These are phyloP conservation scores for Drosophila parabipectinata DNA, from an alignment of 1,140 invertebrate species.

Conservation along the genomic window DNA sequence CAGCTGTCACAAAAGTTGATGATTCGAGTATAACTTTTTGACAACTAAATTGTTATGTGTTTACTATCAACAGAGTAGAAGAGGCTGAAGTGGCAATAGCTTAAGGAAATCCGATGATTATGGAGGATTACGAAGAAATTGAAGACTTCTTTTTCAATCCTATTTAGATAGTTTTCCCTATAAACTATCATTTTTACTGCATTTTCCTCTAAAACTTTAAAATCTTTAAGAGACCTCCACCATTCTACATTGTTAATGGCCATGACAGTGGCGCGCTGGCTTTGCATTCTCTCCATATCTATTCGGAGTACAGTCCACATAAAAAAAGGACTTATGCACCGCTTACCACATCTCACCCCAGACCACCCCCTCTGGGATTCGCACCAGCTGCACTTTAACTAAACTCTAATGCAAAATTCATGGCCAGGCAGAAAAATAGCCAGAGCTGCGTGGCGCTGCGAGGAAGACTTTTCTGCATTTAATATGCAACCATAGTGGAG, in stretches of 20 bases:
- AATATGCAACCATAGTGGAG: constrained; percentile 54
- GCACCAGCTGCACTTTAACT: constrained; percentile 81
- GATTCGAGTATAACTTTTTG: constrained; percentile 19
- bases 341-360: constrained; percentile 15
- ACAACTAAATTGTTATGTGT: constrained; percentile 22
- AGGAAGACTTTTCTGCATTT: constrained; percentile 63
- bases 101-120: constrained; percentile 1
- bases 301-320: constrained; percentile 11
- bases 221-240: constrained; percentile 19
- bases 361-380: constrained; percentile 38
- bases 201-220: constrained; percentile 27
- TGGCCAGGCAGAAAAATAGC: constrained; percentile 56
- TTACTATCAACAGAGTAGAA: background rate
- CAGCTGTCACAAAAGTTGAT: constrained; percentile 16
- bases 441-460: constrained; percentile 11
- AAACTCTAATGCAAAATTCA: constrained; percentile 81
- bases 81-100: background rate
- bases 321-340: constrained; percentile 36
- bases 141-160: background rate
- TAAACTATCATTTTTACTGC: too few species aligned
- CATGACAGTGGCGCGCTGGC: constrained; percentile 16
- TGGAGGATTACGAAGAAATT: background rate
- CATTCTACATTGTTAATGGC: constrained; percentile 50
- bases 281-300: constrained; percentile 34
- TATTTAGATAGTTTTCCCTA: too few species aligned